Base-by-base conservation (phyloP, 35 echinoderm and acorn worm genomes). In the Amphiura filiformis region DNA sequence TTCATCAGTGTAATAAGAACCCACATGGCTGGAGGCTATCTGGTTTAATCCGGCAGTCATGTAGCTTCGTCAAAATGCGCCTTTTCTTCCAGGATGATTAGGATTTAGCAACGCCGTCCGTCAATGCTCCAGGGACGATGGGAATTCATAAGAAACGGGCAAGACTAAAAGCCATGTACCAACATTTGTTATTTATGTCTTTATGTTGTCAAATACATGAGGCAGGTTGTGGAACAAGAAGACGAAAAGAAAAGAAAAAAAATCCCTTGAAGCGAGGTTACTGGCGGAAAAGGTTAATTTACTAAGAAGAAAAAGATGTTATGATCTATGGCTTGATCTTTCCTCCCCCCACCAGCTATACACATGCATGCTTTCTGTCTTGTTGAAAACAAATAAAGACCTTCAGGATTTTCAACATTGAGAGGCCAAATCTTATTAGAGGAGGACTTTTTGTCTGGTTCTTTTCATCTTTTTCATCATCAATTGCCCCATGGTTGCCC, bases 1-100 rank as follows among this genome's bases (percentile, higher is more conserved):
- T 87, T 78, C 85, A 87, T 87, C 85, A 78, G 85, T 35, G n/a
- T 87, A 78, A 87, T 87, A 87, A 31, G 37, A 70, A 78, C 38
- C 85, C 38, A 78, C 75, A 78, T 70, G 26, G 44, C 44, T 52
- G 7, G 7, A 23, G 61, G 61, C 61, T 70, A 70, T 70, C 4
- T 5, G 61, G 11, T 70, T 70, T 70, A 70, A 70, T 70, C 61
- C 61, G 11, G 1, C 28, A 70, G 61, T 70, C 61, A 70, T 70
- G 61, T 70, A 18, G 61, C 28, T 70, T 70, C 17, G n/a, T n/a
- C n/a, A n/a, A 11, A 70, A 70, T n/a, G 2, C 61, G 2, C 28
- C 61, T 70, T 70, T 70, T 70, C 61, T 70, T 70, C 15, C 26
- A 23, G 5, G 9, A 70, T 70, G 61, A 70, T 20, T 18, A 30